Evolutionary conservation across 1,140 invertebrate genomes (phyloP).

Genomic region (Ruditapes philippinarum): DNA sequence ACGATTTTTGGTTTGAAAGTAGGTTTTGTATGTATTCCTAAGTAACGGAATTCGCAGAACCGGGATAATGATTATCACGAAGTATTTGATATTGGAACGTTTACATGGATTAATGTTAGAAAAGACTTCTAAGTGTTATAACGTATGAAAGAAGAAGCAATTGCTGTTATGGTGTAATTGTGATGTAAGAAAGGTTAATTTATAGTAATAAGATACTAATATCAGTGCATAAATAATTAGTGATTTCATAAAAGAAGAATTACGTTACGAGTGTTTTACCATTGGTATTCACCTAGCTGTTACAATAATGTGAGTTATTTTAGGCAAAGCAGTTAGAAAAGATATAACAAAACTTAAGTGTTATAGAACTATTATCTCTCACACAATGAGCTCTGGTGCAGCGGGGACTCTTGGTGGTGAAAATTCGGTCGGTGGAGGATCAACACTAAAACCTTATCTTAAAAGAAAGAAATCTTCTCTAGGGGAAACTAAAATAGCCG

Average conservation of each 20-base stretch:
- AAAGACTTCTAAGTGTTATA: too few relatives aligned
- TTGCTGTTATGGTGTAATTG: too few relatives aligned
- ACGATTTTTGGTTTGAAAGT: background rate
- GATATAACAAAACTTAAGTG: background rate
- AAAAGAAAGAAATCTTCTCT: slow-evolving; percentile 83
- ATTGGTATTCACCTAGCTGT: background rate
- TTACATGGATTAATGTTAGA: too few relatives aligned
- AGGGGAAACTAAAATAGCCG: slow-evolving; percentile 84
- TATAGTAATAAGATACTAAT: too few relatives aligned
- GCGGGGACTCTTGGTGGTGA: slow-evolving; percentile 56
- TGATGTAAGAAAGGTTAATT: too few relatives aligned
- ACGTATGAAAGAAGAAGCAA: too few relatives aligned
- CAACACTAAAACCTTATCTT: slow-evolving; percentile 79
- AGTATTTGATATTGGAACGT: too few relatives aligned
- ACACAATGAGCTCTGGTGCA: slow-evolving; percentile 73
- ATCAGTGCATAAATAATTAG: too few relatives aligned
- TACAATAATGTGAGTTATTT: background rate
- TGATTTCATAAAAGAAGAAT: too few relatives aligned
- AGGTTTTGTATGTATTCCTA: background rate
- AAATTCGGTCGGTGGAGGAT: slow-evolving; percentile 63
- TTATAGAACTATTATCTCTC: too few relatives aligned
- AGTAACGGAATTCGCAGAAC: background rate
- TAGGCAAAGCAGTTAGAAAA: background rate
- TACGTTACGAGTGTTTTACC: too few relatives aligned
- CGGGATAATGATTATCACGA: background rate